Evolutionary conservation across 2,113 vertebrate species (phyloP), one percentile per base, ranked within the genome.

Genomic region (Uropsilus gracilis): DNA sequence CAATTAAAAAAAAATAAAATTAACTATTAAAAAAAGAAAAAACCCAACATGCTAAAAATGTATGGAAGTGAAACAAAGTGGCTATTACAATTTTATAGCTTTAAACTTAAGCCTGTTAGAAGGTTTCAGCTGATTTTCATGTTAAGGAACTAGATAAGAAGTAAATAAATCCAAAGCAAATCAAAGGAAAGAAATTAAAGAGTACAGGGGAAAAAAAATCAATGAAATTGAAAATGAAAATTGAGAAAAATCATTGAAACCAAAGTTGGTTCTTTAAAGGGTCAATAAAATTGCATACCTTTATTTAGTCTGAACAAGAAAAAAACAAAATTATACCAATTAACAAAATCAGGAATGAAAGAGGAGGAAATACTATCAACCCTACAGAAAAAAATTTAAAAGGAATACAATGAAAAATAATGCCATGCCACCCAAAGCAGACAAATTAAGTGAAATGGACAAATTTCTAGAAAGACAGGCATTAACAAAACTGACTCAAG

Each of bases 61-160:
- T 14, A 93, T 50, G 9, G 2, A 89, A 44, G 7, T 81, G 80
- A 80, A 85, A 20, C 11, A 86, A n/a, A n/a, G n/a, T n/a, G n/a
- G 50, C 55, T 57, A 8, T 50, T 55, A 42, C 34, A 82, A 76
- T 66, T 80, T 89, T 81, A 80, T 6, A 82, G 34, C 13, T 46
- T 88, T 44, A 88, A 88, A 75, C 30, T 61, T 85, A 88, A 77
- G n/a, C 17, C 24, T 53, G 1, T 73, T 68, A 84, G 75, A 61
- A 37, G 12, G 50, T 37, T 3, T 77, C 69, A 83, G 72, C 5
- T 86, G 8, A 30, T 64, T 57, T 76, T 30, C 37, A 69, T 39
- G 64, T 87, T 76, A 90, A 94, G 44, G 89, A 95, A 93, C 39
- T 59, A 93, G 5, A 55, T 64, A 69, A 72, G n/a, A n/a, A 89